Base-by-base conservation (phyloP, 2,113 vertebrate genomes). In the Notarius lentiginosus region DNA sequence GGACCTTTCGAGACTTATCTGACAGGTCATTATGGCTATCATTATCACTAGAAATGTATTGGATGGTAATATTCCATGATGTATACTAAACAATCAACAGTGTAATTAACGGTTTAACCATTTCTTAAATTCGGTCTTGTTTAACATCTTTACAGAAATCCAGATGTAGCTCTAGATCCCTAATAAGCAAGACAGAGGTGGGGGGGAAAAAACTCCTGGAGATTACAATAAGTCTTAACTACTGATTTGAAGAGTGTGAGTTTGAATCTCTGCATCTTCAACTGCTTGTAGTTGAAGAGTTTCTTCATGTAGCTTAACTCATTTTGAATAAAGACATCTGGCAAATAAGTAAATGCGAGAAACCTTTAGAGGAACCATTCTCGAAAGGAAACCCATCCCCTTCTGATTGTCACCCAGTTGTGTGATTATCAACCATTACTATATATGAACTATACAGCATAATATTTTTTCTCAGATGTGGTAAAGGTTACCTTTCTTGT, bases 401-500 rank as follows among this genome's bases (percentile, higher is more conserved):
- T 63, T 24, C 60, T 63, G 20, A 24, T 8, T 63, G 22, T 24
- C 61, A 60, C 20, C 18, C 20, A 6, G 18, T 60, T 22, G 18
- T 65, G 24, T 10, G n/a, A 66, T 66, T 66, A 12, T 5, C 27
- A 66, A 66, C 3, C 10, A 24, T 66, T 66, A 66, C 10, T 14
- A 30, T 30, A 12, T 68, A 30, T 14, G 15, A 20, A 60, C 15
- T n/a, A 53, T 53, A 51, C 49, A 77, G 22, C 47, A 77, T 51
- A 10, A 53, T 76, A 7, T 55, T n/a, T 27, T 30, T 55, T 53
- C 70, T 49, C 68, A 24, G 61, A n/a, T n/a, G n/a, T 68, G 51
- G 15, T 22, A 60, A 22, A 75, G 17, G 83, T 95, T 93, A 98
- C 98, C 98, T 96, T 96, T 95, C 90, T 96, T 95, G 92, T 99